Evolutionary conservation across 1,140 invertebrate species (phyloP).

Genomic region (Procambarus virginalis): DNA sequence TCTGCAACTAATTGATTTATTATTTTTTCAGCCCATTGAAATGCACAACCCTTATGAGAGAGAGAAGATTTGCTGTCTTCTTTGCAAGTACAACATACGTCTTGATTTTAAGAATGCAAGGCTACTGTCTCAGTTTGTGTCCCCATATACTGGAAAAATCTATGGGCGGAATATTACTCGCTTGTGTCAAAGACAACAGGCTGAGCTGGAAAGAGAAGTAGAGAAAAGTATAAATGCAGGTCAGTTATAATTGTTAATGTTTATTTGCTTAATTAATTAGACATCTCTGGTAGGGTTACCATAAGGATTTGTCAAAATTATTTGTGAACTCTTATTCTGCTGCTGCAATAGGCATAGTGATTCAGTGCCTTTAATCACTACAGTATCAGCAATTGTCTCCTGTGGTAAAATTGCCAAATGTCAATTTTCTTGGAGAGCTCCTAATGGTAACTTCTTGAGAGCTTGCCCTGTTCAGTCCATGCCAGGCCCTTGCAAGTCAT

Average conservation of each 20-base stretch:
- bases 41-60: constrained; percentile 89
- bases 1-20: not conserved
- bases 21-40: constrained; percentile 77
- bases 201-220: constrained; percentile 82
- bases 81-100: constrained; percentile 89
- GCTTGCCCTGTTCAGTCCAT: too few relatives aligned
- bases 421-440: too few relatives aligned
- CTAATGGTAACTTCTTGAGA: too few relatives aligned
- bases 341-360: too few relatives aligned
- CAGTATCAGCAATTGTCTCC: too few relatives aligned
- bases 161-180: constrained; percentile 95
- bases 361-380: too few relatives aligned
- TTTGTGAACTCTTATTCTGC: too few relatives aligned
- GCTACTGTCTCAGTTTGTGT: constrained; percentile 95
- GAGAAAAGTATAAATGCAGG: constrained; percentile 81
- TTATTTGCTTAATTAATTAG: too few relatives aligned
- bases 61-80: constrained; percentile 83
- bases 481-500: too few relatives aligned
- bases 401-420: too few relatives aligned
- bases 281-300: too few relatives aligned
- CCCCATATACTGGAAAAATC: constrained; percentile 90
- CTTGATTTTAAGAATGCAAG: constrained; percentile 95
- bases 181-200: constrained; percentile 85
- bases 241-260: constrained; percentile 37
- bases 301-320: too few relatives aligned